Percentiles rank a stretch among this genome's conserved stretches.
phyloP scores from a whole-genome alignment of 2,113 vertebrate genomes.

The Platichthys flesus region DNA sequence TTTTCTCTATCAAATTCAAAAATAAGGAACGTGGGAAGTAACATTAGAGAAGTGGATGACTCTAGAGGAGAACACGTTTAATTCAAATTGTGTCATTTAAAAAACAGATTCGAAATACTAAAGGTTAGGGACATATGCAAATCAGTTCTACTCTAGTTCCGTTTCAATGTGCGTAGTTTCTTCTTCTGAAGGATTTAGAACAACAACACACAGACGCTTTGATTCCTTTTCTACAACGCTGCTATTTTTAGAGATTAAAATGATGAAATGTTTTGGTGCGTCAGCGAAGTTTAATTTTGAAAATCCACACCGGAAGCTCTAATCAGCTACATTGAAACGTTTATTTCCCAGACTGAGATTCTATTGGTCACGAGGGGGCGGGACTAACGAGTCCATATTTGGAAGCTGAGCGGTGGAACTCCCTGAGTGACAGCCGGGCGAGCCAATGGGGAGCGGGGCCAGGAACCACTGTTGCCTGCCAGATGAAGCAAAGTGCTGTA shows the following conservation, averaged over 20 bases:
- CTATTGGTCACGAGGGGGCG: conserved; percentile 46
- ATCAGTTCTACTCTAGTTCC: too few species aligned
- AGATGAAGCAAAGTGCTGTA: conserved; percentile 67
- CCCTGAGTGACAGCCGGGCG: conserved; percentile 43
- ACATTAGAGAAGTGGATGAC: not conserved
- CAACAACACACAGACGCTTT: too few species aligned
- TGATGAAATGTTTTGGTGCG: not conserved
- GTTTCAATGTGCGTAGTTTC: too few species aligned
- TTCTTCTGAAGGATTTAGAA: too few species aligned
- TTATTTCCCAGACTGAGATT: conserved; percentile 1
- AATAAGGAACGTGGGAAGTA: not conserved
- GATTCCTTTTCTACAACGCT: not conserved
- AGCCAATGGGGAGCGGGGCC: conserved; percentile 50
- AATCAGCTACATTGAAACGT: not conserved
- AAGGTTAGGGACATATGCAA: too few species aligned
- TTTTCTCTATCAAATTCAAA: not conserved
- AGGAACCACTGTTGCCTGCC: conserved; percentile 66
- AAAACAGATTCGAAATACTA: not conserved
- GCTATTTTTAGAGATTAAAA: not conserved
- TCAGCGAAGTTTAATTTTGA: conserved; percentile 18
- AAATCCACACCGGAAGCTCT: conserved; percentile 43
- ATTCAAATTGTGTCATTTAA: not conserved
- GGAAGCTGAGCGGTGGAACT: conserved; percentile 59
- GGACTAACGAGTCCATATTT: conserved; percentile 38
- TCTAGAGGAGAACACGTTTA: too few species aligned